Percentiles rank a stretch among this genome's conserved stretches.
Evolutionary conservation across 2,888 invertebrate genomes (phyloP).

Genomic region (Hemaris fuciformis): DNA sequence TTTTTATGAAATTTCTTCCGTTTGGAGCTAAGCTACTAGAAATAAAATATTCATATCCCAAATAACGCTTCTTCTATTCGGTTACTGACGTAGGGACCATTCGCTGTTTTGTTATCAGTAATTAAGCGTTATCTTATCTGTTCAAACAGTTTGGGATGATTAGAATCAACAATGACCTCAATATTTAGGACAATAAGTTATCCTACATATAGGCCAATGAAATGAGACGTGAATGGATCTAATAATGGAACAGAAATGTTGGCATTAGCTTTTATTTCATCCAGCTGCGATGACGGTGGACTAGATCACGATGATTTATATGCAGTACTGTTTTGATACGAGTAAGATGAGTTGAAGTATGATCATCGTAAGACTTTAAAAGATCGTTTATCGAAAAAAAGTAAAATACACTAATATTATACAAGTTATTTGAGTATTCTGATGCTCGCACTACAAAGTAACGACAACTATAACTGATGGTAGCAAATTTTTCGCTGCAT

Average conservation of each 20-base stretch:
- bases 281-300: neutral
- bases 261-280: neutral
- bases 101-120: neutral
- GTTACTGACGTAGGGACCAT: neutral
- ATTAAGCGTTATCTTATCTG: neutral
- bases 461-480: no score
- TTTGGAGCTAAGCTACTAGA: no score
- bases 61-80: no score
- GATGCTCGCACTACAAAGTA: no score
- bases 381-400: no score
- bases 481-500: no score
- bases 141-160: neutral
- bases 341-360: no score
- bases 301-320: neutral
- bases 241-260: neutral
- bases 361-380: no score
- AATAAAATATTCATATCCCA: no score
- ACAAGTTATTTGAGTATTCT: no score
- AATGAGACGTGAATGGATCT: neutral
- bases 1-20: neutral
- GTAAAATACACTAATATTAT: no score
- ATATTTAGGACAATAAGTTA: neutral
- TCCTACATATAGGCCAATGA: neutral
- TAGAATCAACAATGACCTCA: slow-evolving; percentile 13
- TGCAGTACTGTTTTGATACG: no score